A percentile compares a stretch with the other conserved stretches of the same genome.
phyloP scores from a whole-genome alignment of 2,113 vertebrate species.

The Osmerus mordax region DNA sequence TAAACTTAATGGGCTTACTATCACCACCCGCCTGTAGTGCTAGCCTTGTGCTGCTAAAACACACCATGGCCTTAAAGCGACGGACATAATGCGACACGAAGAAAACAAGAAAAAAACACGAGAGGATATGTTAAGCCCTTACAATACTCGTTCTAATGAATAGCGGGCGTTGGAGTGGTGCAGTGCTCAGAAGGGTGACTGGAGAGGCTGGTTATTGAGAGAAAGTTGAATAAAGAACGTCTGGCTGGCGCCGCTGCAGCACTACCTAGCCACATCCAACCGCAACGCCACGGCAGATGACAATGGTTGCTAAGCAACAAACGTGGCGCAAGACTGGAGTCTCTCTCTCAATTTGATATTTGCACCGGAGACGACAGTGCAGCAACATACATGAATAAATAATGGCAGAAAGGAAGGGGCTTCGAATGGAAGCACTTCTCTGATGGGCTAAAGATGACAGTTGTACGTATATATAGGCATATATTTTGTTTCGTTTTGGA shows the following conservation, averaged over 20 bases:
- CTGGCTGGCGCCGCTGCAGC: not conserved
- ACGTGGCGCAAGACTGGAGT: slow-evolving; percentile 54
- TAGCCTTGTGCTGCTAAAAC: no score
- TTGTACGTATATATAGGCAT: not conserved
- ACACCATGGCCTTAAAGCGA: no score
- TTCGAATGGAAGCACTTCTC: slow-evolving; percentile 1
- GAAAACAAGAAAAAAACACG: no score
- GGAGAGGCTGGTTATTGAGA: slow-evolving; percentile 35
- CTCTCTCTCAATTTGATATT: slow-evolving; percentile 67
- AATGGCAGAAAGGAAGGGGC: not conserved
- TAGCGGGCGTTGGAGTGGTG: not conserved
- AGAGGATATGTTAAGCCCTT: no score
- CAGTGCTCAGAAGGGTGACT: not conserved
- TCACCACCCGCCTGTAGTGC: no score
- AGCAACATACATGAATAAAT: slow-evolving; percentile 6
- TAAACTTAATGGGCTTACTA: no score
- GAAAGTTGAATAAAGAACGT: slow-evolving; percentile 26
- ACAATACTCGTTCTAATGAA: no score
- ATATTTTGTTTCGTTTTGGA: no score
- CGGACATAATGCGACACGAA: no score
- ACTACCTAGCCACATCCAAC: no score
- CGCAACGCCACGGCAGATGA: slow-evolving; percentile 56
- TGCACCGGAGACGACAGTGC: slow-evolving; percentile 51
- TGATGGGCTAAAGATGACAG: not conserved
- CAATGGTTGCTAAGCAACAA: slow-evolving; percentile 74